Evolutionary conservation across 64 coral and sea anemone species (phyloP).

Genomic region (Trachythela sp.): DNA sequence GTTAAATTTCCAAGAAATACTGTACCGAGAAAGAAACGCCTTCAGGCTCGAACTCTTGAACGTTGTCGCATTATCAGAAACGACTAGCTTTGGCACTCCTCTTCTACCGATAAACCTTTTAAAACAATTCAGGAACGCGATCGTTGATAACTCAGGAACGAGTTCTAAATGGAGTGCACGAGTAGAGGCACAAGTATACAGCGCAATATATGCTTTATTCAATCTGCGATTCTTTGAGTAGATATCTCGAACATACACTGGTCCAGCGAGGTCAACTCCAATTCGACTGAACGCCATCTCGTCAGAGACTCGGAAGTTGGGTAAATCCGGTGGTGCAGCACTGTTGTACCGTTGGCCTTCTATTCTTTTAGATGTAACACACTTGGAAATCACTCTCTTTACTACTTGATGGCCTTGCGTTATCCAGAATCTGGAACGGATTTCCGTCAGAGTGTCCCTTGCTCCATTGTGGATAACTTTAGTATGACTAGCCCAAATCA

Average conservation of each 20-base stretch:
- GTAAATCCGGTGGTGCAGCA: slow-evolving; percentile 37
- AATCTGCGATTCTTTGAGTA: slow-evolving; percentile 19
- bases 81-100: neutral
- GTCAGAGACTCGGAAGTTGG: slow-evolving; percentile 34
- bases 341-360: slow-evolving; percentile 8
- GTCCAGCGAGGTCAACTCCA: slow-evolving; percentile 60
- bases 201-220: slow-evolving; percentile 47
- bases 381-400: slow-evolving; percentile 22
- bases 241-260: slow-evolving; percentile 46
- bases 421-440: no score
- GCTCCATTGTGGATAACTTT: no score
- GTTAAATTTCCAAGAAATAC: slow-evolving; percentile 25
- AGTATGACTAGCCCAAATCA: no score
- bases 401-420: neutral
- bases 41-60: neutral
- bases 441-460: no score
- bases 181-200: no score
- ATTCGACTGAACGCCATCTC: slow-evolving; percentile 42
- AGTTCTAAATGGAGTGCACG: no score
- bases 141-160: slow-evolving; percentile 49
- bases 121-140: neutral
- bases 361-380: slow-evolving; percentile 50
- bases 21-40: neutral
- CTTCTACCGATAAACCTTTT: slow-evolving; percentile 8
- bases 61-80: slow-evolving; percentile 17